Evolutionary conservation across 1,140 invertebrate species (phyloP).

Genomic region (Drosophila prosaltans): DNA sequence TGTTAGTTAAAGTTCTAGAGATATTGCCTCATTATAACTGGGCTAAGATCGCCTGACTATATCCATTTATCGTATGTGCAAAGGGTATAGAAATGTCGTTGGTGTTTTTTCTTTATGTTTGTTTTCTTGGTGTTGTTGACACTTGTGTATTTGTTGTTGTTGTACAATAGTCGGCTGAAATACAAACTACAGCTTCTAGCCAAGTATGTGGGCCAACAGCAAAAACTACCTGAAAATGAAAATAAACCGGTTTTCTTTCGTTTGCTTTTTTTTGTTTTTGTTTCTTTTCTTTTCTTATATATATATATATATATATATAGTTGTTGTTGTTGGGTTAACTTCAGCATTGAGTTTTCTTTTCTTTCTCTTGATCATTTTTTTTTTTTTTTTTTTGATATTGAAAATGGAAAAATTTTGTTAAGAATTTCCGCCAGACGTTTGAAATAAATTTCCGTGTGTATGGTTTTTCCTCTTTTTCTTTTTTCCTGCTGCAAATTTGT

Average conservation of each 20-base stretch:
- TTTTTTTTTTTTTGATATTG: too few species aligned
- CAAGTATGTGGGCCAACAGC: slow-evolving; percentile 48
- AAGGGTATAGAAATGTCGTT: neutral
- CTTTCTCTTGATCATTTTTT: slow-evolving; percentile 15
- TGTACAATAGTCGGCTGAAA: neutral
- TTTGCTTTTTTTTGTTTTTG: slow-evolving; percentile 8
- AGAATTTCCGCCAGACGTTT: slow-evolving; percentile 29
- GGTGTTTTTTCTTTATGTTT: neutral
- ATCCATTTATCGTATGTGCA: too few species aligned
- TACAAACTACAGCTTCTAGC: slow-evolving; percentile 14
- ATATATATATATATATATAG: too few species aligned
- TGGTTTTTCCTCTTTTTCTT: neutral
- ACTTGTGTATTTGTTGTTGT: slow-evolving; percentile 27
- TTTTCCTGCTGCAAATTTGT: slow-evolving; percentile 50
- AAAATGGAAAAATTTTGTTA: slow-evolving; percentile 35
- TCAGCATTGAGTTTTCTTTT: neutral
- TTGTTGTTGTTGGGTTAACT: neutral
- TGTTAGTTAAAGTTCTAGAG: too few species aligned
- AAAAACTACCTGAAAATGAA: slow-evolving; percentile 19
- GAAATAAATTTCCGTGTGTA: slow-evolving; percentile 45
- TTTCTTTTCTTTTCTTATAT: slow-evolving; percentile 17
- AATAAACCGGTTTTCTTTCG: slow-evolving; percentile 41
- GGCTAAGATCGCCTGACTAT: too few species aligned
- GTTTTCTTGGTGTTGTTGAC: slow-evolving; percentile 13
- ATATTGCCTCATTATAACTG: too few species aligned